Base-by-base conservation (phyloP, 35 echinoderm and acorn worm species). In the Nesometra sesokonis region DNA sequence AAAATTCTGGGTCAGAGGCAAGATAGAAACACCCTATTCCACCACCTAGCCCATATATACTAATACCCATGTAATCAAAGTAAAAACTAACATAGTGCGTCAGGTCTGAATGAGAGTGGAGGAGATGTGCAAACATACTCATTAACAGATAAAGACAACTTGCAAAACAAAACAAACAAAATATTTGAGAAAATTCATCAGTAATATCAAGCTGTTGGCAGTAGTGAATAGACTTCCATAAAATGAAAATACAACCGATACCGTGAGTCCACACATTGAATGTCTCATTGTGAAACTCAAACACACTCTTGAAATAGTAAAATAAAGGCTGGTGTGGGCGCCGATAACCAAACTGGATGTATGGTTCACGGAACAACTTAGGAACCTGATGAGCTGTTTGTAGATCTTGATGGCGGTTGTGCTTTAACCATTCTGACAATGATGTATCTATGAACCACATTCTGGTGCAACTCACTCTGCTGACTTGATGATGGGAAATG, bases 61-160 rank as follows among this genome's bases (percentile, higher is more conserved):
- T 97, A 46, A 97, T 86, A 11, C 95, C 95, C 17, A 93, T 39
- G 67, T 97, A 97, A 36, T 97, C 95, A 37, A 97, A 91, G 89
- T 90, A 97, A 86, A 93, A 97, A 81, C 91, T 93, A 0, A 89
- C 91, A 47, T 97, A 87, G 43, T 97, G 95, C 33, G 83, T 91
- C 37, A 93, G 37, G 67, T 93, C 89, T 46, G 87, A 90, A 29
- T 91, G 89, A 3, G 95, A 97, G 29, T 93, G 95, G 37, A 93
- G 89, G 17, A 97, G 87, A 81, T 97, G 95, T 2, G 95, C 95
- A 3, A 93, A 32, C 0, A 78, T 87, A 77, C 95, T 97, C 29
- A 92, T 76, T 3, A 97, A 84, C 31, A 84, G 47, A 79, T 93
- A 93, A 3, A 35, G 35, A 47, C 89, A 91, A 82, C 92, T 85